phyloP scores from a whole-genome alignment of 2,797 vertebrate species.

The Muraenolepis orangiensis region DNA sequence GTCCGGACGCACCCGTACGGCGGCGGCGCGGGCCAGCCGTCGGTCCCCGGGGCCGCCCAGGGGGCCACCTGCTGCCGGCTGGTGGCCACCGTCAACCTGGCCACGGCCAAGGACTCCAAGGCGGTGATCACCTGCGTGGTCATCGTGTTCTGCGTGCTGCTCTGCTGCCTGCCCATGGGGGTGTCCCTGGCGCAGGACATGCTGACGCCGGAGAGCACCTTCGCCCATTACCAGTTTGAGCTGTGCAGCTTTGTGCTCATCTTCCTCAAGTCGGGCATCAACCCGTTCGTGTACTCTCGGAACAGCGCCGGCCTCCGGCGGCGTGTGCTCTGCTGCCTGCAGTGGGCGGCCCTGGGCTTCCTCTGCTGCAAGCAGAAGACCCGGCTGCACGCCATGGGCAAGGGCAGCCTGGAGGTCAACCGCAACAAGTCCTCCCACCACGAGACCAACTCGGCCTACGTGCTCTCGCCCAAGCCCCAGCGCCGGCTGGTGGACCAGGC shows the following conservation, averaged over 20 bases:
- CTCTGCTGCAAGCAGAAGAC: conserved; percentile 91
- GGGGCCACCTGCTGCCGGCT: conserved; percentile 81
- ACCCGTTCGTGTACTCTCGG: conserved; percentile 96
- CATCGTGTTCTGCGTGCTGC: conserved; percentile 88
- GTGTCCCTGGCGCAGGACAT: conserved; percentile 86
- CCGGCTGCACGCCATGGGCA: conserved; percentile 87
- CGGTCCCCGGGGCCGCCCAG: conserved; percentile 64
- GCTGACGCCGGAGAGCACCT: conserved; percentile 77
- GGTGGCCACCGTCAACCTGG: conserved; percentile 83
- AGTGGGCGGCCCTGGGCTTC: conserved; percentile 77
- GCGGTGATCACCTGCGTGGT: conserved; percentile 89
- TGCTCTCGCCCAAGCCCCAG: conserved; percentile 90
- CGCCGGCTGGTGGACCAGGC: conserved; percentile 90
- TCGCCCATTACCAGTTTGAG: conserved; percentile 92
- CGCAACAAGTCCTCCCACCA: conserved; percentile 97
- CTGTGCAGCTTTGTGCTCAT: conserved; percentile 92
- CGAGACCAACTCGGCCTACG: conserved; percentile 93
- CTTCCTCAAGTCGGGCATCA: conserved; percentile 94
- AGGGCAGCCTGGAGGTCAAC: conserved; percentile 90
- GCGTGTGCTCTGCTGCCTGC: conserved; percentile 86
- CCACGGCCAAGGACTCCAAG: conserved; percentile 88
- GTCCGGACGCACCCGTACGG: conserved; percentile 74
- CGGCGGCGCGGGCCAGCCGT: conserved; percentile 63
- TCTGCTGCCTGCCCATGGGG: conserved; percentile 93
- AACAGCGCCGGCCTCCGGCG: conserved; percentile 91